phyloP scores from a whole-genome alignment of 2,113 vertebrate genomes.

The Callaeas wilsoni region DNA sequence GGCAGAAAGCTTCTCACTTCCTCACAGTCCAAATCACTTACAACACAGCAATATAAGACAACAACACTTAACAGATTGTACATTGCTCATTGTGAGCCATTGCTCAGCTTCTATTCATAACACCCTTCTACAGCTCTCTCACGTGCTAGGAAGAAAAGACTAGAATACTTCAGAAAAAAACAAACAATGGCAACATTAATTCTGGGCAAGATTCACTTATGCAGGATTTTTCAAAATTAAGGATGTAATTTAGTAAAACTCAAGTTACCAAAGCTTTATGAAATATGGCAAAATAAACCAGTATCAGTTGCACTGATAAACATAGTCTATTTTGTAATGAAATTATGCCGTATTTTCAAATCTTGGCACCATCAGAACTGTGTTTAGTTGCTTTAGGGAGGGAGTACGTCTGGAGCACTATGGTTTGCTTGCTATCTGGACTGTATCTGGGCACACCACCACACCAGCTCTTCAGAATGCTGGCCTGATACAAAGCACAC shows the following conservation, averaged over 20 bases:
- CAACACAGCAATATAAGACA: neutral
- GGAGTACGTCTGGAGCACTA: neutral
- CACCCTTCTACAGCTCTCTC: neutral
- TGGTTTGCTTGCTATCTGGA: neutral
- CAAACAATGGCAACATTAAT: neutral
- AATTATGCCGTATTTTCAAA: rapidly evolving
- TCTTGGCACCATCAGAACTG: neutral
- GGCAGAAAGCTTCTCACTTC: neutral
- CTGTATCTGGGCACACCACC: neutral
- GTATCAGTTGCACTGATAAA: neutral
- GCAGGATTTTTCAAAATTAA: neutral
- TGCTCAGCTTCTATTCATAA: neutral
- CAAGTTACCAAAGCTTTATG: neutral
- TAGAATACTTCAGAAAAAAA: neutral
- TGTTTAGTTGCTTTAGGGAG: neutral
- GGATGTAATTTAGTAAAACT: neutral
- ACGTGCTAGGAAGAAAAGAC: neutral
- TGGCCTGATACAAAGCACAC: neutral
- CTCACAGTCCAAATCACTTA: neutral
- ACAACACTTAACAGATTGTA: neutral
- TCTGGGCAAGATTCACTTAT: neutral
- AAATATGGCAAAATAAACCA: neutral
- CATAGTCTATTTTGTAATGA: neutral
- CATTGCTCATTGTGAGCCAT: neutral
- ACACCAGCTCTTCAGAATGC: neutral